Percentiles rank a stretch among this genome's conserved stretches.
Conservation (phyloP, 2,888 invertebrate genomes). For the Lordiphosa fenestrarum region DNA sequence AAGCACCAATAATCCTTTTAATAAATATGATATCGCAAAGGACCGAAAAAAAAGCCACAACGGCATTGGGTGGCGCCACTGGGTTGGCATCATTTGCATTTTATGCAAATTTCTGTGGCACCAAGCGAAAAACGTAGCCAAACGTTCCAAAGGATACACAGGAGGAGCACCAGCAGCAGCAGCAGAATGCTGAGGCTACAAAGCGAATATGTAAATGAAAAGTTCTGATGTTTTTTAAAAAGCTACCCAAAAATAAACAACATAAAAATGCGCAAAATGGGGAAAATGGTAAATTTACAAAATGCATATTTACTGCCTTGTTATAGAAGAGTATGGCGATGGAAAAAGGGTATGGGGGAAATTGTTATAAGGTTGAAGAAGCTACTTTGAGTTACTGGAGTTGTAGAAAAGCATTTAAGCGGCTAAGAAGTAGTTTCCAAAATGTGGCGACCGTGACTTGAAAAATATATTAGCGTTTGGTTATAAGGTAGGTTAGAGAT, state of each 20-base stretch:
- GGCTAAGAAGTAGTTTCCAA: too few species aligned
- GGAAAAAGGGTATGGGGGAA: constrained; percentile 16
- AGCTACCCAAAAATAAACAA: constrained; percentile 71
- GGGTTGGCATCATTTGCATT: constrained; percentile 75
- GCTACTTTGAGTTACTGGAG: too few species aligned
- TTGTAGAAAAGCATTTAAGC: too few species aligned
- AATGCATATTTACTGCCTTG: constrained; percentile 65
- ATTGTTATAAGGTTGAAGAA: not conserved
- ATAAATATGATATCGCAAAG: constrained; percentile 79
- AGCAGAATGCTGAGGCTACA: constrained; percentile 39
- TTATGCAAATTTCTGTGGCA: constrained; percentile 76
- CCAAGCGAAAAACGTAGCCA: constrained; percentile 51
- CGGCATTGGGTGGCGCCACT: constrained; percentile 27
- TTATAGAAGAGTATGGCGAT: constrained; percentile 38
- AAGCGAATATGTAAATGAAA: constrained; percentile 73
- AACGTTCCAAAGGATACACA: constrained; percentile 60
- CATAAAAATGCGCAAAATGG: constrained; percentile 67
- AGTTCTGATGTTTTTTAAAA: constrained; percentile 74
- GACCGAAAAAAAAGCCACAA: constrained; percentile 75
- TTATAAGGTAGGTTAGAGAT: too few species aligned
- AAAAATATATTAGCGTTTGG: too few species aligned
- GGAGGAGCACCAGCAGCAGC: not conserved
- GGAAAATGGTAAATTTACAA: constrained; percentile 61
- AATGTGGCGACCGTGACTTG: too few species aligned
- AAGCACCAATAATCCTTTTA: constrained; percentile 79